phyloP scores from a whole-genome alignment of 92 coral and sea anemone genomes.

The Siderastrea siderea region DNA sequence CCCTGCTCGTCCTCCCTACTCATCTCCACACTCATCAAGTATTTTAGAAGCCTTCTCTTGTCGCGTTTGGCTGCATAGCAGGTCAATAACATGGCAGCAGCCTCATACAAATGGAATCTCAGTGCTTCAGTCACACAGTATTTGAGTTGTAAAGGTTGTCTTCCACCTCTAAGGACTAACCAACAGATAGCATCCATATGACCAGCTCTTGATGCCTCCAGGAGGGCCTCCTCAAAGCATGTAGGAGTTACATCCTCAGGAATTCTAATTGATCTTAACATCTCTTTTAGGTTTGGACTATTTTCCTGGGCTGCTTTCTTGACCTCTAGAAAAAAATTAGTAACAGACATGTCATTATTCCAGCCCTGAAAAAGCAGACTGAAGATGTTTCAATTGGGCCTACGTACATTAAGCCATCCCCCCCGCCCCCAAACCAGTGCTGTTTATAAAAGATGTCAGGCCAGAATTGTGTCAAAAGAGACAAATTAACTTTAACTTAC shows the following conservation, averaged over 20 bases:
- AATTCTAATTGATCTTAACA: conserved; percentile 60
- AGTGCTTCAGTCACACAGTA: conserved; percentile 76
- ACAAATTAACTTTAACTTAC: too few species aligned
- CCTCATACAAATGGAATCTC: conserved; percentile 65
- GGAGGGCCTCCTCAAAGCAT: conserved; percentile 89
- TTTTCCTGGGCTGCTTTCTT: conserved; percentile 87
- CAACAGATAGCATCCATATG: conserved; percentile 84
- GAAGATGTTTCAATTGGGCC: too few species aligned
- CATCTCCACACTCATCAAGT: conserved; percentile 64
- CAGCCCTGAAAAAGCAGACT: too few species aligned
- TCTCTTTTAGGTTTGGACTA: conserved; percentile 66
- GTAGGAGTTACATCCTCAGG: conserved; percentile 67
- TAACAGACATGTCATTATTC: too few species aligned
- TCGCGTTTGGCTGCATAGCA: conserved; percentile 87
- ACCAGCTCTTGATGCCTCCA: conserved; percentile 85
- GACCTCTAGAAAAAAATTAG: conserved; percentile 64
- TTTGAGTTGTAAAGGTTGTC: conserved; percentile 66
- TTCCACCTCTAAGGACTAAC: conserved; percentile 78
- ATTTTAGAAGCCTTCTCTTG: conserved; percentile 68
- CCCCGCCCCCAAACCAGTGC: too few species aligned
- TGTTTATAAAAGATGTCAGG: too few species aligned
- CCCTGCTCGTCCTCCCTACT: conserved; percentile 50
- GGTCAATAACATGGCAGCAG: conserved; percentile 82
- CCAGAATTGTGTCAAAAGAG: too few species aligned
- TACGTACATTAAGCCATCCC: too few species aligned